Conservation (phyloP, 2,113 vertebrate species). For the Gymnobelideus leadbeateri region DNA sequence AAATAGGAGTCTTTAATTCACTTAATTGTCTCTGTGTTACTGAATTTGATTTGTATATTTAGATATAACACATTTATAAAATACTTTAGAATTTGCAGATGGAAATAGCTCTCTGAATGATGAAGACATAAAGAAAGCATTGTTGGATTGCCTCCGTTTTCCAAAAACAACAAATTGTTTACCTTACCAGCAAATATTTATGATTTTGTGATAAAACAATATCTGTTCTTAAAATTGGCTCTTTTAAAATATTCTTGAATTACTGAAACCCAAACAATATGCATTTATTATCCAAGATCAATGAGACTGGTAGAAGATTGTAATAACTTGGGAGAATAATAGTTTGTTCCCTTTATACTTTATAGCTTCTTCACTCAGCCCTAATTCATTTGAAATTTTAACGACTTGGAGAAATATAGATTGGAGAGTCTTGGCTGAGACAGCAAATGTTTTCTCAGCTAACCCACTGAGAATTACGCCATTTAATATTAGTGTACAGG, state of each 20-base stretch:
- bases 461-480: slow-evolving; percentile 70
- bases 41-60: slow-evolving; percentile 36
- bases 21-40: slow-evolving; percentile 26
- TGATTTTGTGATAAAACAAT: slow-evolving; percentile 33
- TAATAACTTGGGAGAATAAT: slow-evolving; percentile 47
- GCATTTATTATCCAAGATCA: slow-evolving; percentile 65
- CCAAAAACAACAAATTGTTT: slow-evolving; percentile 36
- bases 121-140: slow-evolving; percentile 37
- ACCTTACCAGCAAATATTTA: slow-evolving; percentile 33
- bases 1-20: slow-evolving; percentile 48
- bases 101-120: background rate
- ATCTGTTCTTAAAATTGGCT: slow-evolving; percentile 59
- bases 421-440: slow-evolving; percentile 62
- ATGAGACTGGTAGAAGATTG: slow-evolving; percentile 57
- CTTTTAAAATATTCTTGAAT: slow-evolving; percentile 51
- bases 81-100: slow-evolving; percentile 36
- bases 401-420: slow-evolving; percentile 73
- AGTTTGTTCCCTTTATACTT: slow-evolving; percentile 64
- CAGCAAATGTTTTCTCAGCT: slow-evolving; percentile 76
- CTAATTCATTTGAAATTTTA: slow-evolving; percentile 75
- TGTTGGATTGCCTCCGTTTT: background rate
- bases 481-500: slow-evolving; percentile 73
- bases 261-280: slow-evolving; percentile 53
- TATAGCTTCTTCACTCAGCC: slow-evolving; percentile 59
- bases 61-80: slow-evolving; percentile 44